Conservation (phyloP, 2,113 vertebrate species). For the Pachycephala philippinensis region DNA sequence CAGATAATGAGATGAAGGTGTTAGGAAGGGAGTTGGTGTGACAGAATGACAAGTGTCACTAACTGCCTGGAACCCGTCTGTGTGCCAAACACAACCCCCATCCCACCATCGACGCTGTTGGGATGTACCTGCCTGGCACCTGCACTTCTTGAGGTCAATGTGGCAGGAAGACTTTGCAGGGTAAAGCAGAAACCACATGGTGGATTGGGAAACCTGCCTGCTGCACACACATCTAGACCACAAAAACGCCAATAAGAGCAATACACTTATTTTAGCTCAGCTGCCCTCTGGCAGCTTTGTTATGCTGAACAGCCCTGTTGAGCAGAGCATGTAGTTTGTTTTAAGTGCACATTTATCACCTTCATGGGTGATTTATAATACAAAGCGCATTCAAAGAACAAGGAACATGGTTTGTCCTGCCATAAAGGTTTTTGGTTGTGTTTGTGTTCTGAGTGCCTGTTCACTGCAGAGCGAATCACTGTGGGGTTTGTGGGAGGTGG, state of each 20-base stretch:
- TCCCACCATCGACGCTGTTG: fast-evolving
- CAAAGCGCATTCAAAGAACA: neutral
- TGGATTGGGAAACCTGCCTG: neutral
- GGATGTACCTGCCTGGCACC: neutral
- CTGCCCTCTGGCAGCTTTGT: neutral
- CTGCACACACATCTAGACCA: neutral
- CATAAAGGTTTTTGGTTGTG: neutral
- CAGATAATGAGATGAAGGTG: neutral
- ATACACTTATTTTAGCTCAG: neutral
- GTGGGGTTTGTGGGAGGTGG: neutral
- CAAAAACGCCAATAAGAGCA: neutral
- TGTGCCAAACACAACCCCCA: neutral
- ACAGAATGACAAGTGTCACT: neutral
- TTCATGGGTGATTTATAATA: neutral
- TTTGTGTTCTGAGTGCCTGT: neutral
- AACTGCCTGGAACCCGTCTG: neutral
- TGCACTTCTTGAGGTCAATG: fast-evolving
- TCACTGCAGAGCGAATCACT: fast-evolving
- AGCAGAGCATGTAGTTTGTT: neutral
- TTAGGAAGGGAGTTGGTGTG: neutral
- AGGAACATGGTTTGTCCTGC: neutral
- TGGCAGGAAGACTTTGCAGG: neutral
- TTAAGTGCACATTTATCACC: constrained; percentile 22
- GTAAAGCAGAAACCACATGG: neutral
- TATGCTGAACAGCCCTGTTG: neutral